These are phyloP conservation scores for Cheilinus undulatus DNA, from an alignment of 2,113 vertebrate genomes.

Conservation along the genomic window DNA sequence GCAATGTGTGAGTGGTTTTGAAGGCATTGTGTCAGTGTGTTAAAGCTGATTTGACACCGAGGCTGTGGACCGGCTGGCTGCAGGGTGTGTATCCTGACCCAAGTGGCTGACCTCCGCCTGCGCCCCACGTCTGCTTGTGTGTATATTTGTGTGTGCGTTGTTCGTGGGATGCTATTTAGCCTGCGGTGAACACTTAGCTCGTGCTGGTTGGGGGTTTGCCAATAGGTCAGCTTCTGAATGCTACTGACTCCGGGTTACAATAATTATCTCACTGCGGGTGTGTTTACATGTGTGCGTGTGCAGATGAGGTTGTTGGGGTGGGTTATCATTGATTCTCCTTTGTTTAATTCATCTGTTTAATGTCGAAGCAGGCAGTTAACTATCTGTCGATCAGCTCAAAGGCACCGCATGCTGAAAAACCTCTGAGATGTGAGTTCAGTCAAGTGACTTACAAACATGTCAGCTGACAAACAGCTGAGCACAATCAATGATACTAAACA, in stretches of 20 bases:
- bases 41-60: slow-evolving; percentile 66
- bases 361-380: not conserved
- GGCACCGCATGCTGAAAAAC: not conserved
- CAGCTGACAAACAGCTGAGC: slow-evolving; percentile 4
- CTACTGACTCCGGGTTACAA: slow-evolving; percentile 68
- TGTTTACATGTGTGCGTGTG: not conserved
- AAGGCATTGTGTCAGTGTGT: slow-evolving; percentile 63
- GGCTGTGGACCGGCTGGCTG: slow-evolving; percentile 63
- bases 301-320: not conserved
- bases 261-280: slow-evolving; percentile 55
- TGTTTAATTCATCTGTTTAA: slow-evolving; percentile 31
- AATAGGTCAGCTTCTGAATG: slow-evolving; percentile 69
- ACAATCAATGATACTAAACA: not conserved
- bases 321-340: slow-evolving; percentile 1
- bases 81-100: slow-evolving; percentile 69
- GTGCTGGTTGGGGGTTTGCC: slow-evolving; percentile 64
- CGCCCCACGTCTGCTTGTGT: slow-evolving; percentile 45
- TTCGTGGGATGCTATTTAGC: slow-evolving; percentile 63
- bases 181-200: slow-evolving; percentile 63
- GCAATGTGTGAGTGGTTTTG: slow-evolving; percentile 25
- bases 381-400: slow-evolving; percentile 27
- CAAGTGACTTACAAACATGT: not conserved
- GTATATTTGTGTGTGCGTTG: slow-evolving; percentile 33
- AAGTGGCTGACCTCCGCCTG: slow-evolving; percentile 62
- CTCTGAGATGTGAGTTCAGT: slow-evolving; percentile 19